These are phyloP conservation scores for Chlamydotis undulata DNA, from an alignment of 2,113 vertebrate genomes.

Conservation along the genomic window DNA sequence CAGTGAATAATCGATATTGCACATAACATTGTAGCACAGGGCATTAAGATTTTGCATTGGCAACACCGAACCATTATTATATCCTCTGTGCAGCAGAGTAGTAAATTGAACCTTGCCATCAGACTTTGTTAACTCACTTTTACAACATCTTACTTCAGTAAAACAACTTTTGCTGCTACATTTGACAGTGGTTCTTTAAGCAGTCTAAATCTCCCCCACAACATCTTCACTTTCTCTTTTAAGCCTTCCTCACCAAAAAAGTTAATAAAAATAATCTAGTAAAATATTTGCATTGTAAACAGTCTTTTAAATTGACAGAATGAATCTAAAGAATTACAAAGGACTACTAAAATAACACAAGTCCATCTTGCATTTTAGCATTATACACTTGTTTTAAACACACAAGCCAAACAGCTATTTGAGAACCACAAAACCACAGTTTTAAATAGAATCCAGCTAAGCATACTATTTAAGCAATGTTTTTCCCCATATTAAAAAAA, in stretches of 20 bases:
- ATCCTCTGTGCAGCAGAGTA: background rate
- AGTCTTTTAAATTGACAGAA: background rate
- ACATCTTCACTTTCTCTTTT: background rate
- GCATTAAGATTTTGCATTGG: background rate
- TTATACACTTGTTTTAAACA: background rate
- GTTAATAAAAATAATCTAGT: background rate
- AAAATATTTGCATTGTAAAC: background rate
- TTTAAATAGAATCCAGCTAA: background rate
- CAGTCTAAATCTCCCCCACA: background rate
- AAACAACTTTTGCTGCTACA: background rate
- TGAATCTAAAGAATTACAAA: background rate
- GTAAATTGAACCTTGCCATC: background rate
- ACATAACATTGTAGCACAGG: background rate
- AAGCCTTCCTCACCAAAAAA: background rate
- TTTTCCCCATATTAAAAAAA: background rate
- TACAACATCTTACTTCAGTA: background rate
- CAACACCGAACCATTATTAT: background rate
- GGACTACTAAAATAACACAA: background rate
- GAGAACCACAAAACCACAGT: background rate
- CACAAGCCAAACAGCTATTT: background rate
- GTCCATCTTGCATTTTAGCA: background rate
- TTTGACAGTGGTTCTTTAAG: background rate
- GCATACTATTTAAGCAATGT: background rate
- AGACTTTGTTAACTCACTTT: background rate
- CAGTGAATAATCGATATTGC: accelerated